These are phyloP conservation scores for Urocolius indicus DNA, from an alignment of 2,113 vertebrate genomes.

Conservation along the genomic window DNA sequence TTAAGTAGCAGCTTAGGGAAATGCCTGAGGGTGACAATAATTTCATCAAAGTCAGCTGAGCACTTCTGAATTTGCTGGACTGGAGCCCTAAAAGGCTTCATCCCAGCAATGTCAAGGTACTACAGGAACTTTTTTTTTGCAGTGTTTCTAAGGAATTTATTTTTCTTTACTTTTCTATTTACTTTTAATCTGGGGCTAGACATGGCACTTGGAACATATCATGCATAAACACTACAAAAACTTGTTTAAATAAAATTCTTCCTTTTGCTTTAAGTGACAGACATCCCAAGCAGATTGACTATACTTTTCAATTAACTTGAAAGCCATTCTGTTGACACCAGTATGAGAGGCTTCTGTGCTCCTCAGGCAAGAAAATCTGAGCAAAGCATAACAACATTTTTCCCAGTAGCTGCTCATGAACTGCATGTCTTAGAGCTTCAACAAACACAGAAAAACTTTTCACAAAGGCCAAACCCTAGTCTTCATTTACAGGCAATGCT, in stretches of 20 bases:
- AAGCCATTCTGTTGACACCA: constrained; percentile 12
- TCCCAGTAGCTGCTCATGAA: not conserved
- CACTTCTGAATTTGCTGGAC: not conserved
- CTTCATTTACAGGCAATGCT: not conserved
- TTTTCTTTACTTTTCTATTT: not conserved
- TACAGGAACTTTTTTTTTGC: not conserved
- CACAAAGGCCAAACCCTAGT: not conserved
- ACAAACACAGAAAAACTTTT: not conserved
- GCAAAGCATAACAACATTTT: constrained; percentile 4
- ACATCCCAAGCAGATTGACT: constrained; percentile 5
- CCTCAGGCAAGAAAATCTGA: constrained; percentile 19
- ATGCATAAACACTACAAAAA: not conserved
- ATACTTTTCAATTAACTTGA: constrained; percentile 52
- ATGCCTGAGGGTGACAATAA: not conserved
- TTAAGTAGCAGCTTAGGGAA: not conserved
- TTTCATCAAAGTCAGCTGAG: not conserved
- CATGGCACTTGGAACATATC: not conserved
- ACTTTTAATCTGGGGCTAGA: not conserved
- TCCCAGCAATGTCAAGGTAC: not conserved
- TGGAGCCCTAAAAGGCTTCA: not conserved
- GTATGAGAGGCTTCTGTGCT: not conserved
- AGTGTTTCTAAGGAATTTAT: not conserved
- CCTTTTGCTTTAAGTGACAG: not conserved
- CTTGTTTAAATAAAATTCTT: not conserved
- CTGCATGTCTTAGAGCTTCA: not conserved